Evolutionary conservation across 2,888 invertebrate genomes (phyloP), one percentile per base, ranked within the genome.

Genomic region (Sarcophaga rosellei): DNA sequence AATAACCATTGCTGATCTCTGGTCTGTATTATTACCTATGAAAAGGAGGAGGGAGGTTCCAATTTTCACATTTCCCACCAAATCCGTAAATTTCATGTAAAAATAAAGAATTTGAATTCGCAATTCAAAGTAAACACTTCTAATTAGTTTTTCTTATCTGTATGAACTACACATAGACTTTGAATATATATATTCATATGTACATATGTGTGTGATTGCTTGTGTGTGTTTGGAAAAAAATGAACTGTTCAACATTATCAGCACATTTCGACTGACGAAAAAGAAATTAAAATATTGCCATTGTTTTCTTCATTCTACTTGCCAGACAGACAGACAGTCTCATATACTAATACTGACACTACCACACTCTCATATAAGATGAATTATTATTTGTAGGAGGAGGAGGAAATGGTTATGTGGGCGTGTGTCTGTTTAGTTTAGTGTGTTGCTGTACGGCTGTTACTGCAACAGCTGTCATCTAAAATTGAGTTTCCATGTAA

Each of bases 401-500:
- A 2, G 10, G n/a, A n/a, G 35, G 35, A 2, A 35, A 35, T 35
- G 35, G 35, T 35, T 35, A 35, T 35, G 35, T 35, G 35, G 35
- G 35, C 8, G 35, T 8, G 8, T 61, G 53, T 4, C 11, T 57
- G 21, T 70, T 76, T 59, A 59, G 68, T 81, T 61, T 23, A 6
- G 25, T 61, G 53, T 25, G 15, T 4, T 63, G 23, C 65, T 69
- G 23, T 20, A 12, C 23, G 12, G 23, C 74, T 78, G 59, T 62
- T 69, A 62, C 75, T 68, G 81, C 81, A 86, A 81, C 86, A 86
- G 86, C 86, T 84, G 86, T 84, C 84, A 81, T 75, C 81, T 74
- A 70, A 86, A 86, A 86, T 86, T 86, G 86, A 86, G 84, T 86
- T 86, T 86, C 81, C 86, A 72, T 86, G 86, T 86, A 70, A 81